Evolutionary conservation across 2,113 vertebrate genomes (phyloP), one percentile per base, ranked within the genome.

Genomic region (Menura novaehollandiae): DNA sequence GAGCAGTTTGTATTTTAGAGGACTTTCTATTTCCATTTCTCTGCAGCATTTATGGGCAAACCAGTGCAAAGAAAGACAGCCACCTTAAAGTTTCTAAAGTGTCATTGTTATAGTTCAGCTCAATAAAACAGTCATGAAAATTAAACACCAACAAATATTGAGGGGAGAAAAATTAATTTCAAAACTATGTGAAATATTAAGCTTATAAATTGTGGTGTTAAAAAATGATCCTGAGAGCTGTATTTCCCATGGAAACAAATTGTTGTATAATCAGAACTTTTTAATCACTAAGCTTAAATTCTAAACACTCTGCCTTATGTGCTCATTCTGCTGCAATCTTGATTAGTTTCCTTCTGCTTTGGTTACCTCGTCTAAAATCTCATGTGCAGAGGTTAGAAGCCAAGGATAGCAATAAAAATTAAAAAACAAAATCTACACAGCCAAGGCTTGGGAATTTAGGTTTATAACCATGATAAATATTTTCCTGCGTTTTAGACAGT

Each of bases 281-380:
- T 95, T 90, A 92, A 88, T 96, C 74, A 47, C 43, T 58, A 37
- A 13, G 51, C 46, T 85, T 91, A 72, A 79, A 51, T 94, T 89
- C 56, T 68, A 71, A 74, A 68, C 28, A 13, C 22, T 4, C 1
- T 67, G 52, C 13, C 55, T 35, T 35, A 30, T 9, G 8, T 41
- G 28, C 58, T 75, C 11, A 2, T 78, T 86, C 81, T 94, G 80
- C 81, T 95, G 66, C 78, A 82, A 15, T 55, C 81, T 76, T 73
- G 79, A 84, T 97, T 85, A 46, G 47, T 89, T 93, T 94, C 94
- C 37, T 43, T 63, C 91, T 68, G 60, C 68, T 88, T 92, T 67
- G 27, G 81, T 93, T 85, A 71, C 68, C 47, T 92, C 59, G 74
- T 87, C 84, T 88, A 46, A 39, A 85, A 96, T 23, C 67, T 72